Evolutionary conservation across 2,888 invertebrate species (phyloP), one percentile per base, ranked within the genome.

Genomic region (Cephalotes varians): DNA sequence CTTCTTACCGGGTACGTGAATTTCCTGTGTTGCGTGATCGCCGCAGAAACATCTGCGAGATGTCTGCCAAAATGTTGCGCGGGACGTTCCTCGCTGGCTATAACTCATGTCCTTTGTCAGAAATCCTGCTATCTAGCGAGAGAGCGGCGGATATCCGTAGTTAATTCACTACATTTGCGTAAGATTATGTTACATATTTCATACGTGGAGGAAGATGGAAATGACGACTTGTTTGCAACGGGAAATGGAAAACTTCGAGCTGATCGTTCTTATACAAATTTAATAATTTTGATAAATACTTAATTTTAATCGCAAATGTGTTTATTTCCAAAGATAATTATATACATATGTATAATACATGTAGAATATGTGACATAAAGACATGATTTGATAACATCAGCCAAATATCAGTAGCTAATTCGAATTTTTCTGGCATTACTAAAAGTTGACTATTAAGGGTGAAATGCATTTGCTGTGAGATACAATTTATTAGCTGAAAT

Each of bases 51-150:
- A 79, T 79, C 77, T 79, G 71, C 71, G 44, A 79, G 56, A 79
- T 79, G 44, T 58, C 44, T 71, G 72, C 56, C 77, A 47, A 72
- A 71, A 79, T 56, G 77, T 79, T 79, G 44, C n/a, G 56, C 44
- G 76, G 37, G 28, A 65, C 67, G 65, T 21, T 76, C 49, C 51
- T 51, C 51, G 69, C 54, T 44, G 31, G 71, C 77, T 69, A 79
- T 79, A 79, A 79, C 21, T 79, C 77, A 79, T 34, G 77, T 79
- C 77, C 56, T 79, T 79, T 79, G 71, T 79, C 44, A 79, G 44
- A 56, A 79, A 79, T 79, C 71, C 44, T 44, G 31, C 69, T 56
- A 56, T 18, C 69, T 76, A 67, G 74, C 71, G n/a, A 49, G 37
- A 54, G 28, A 37, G 37, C 49, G 44, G 44, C 21, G 56, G 56